phyloP scores from a whole-genome alignment of 2,113 vertebrate species.

The Merops nubicus region DNA sequence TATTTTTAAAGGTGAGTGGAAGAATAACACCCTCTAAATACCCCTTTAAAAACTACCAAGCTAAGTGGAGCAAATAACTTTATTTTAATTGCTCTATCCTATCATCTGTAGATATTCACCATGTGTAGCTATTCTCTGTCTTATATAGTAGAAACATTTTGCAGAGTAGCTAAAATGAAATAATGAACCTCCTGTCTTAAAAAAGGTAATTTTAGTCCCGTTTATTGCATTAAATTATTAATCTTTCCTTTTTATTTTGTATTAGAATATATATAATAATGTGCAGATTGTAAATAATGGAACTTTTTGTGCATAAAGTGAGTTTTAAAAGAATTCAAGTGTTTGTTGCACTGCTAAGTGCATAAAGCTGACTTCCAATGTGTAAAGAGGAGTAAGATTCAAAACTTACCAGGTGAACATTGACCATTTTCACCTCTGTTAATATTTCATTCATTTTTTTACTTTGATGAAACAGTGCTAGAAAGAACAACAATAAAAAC shows the following conservation, averaged over 20 bases:
- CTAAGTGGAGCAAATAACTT: constrained; percentile 31
- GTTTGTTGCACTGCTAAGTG: not conserved
- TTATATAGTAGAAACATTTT: constrained; percentile 45
- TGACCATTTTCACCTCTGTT: not conserved
- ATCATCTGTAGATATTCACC: constrained; percentile 31
- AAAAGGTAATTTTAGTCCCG: constrained; percentile 41
- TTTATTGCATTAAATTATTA: constrained; percentile 17
- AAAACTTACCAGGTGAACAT: not conserved
- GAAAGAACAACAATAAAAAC: not conserved
- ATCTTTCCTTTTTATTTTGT: not conserved
- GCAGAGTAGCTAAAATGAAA: constrained; percentile 2
- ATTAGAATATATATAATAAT: not conserved
- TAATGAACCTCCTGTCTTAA: not conserved
- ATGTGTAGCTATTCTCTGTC: constrained; percentile 16
- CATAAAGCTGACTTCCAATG: not conserved
- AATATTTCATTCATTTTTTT: not conserved
- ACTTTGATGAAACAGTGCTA: not conserved
- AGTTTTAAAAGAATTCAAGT: not conserved
- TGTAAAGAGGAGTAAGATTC: not conserved
- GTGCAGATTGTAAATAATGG: not conserved
- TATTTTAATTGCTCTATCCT: constrained; percentile 65
- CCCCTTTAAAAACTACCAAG: not conserved
- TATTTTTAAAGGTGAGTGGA: not conserved
- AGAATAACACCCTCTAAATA: not conserved
- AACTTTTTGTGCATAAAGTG: not conserved